Conservation (phyloP, 2,113 vertebrate species). For the Sakesphorus luctuosus region DNA sequence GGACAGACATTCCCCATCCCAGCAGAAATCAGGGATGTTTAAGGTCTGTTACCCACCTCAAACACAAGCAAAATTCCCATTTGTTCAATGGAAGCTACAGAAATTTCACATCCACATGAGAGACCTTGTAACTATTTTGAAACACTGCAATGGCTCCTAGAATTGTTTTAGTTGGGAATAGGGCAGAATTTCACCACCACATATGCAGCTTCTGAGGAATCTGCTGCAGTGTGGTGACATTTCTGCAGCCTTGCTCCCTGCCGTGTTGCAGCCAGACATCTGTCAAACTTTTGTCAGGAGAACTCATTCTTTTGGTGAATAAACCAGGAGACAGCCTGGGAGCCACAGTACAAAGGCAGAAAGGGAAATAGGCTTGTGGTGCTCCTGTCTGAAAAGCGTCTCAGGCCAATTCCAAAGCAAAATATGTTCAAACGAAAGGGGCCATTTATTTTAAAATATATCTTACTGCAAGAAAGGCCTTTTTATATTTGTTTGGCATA, state of each 20-base stretch:
- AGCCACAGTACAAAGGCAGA: neutral
- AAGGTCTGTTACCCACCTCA: neutral
- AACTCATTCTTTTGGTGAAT: neutral
- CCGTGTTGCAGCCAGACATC: neutral
- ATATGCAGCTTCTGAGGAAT: neutral
- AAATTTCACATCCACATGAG: accelerated
- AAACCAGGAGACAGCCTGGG: neutral
- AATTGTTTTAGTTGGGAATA: neutral
- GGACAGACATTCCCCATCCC: neutral
- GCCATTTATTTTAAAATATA: neutral
- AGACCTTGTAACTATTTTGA: neutral
- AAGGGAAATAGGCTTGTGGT: neutral
- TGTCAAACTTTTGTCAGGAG: neutral
- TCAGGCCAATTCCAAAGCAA: slow-evolving; percentile 11
- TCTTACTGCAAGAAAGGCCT: slow-evolving; percentile 19
- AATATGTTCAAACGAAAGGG: neutral
- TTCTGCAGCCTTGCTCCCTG: neutral
- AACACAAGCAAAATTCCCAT: neutral
- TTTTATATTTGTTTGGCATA: slow-evolving; percentile 32
- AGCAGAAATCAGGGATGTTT: neutral
- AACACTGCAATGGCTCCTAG: neutral
- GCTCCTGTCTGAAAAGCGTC: neutral
- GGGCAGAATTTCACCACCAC: neutral
- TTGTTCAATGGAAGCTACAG: neutral
- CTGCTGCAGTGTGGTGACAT: neutral